Evolutionary conservation across 1,140 invertebrate genomes (phyloP).

Genomic region (Glossosoma conforme): DNA sequence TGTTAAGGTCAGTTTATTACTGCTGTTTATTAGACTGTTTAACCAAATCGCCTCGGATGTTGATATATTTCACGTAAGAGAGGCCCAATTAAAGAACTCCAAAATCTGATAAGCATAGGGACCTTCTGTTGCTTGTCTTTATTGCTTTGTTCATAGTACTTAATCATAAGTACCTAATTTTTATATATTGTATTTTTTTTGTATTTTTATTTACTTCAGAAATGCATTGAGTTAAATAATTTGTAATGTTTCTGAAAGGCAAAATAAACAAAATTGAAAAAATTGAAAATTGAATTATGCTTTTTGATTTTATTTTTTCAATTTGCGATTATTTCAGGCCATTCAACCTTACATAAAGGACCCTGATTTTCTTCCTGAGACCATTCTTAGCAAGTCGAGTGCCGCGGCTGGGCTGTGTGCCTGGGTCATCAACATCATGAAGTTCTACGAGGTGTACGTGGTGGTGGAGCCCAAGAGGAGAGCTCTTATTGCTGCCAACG

Average conservation of each 20-base stretch:
- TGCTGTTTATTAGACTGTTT: no score
- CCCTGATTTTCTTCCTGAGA: slow-evolving; percentile 80
- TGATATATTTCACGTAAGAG: no score
- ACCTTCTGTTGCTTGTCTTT: no score
- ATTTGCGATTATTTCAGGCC: slow-evolving; percentile 17
- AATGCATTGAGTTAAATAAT: not conserved
- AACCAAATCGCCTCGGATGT: no score
- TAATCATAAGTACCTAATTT: no score
- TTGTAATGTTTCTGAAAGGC: not conserved
- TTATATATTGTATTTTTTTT: slow-evolving; percentile 1
- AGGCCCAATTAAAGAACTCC: no score
- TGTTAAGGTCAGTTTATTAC: slow-evolving; percentile 58
- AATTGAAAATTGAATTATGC: not conserved
- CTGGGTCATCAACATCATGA: slow-evolving; percentile 92
- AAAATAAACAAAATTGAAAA: not conserved
- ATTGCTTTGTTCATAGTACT: no score
- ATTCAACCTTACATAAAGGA: slow-evolving; percentile 48
- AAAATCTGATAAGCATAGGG: no score
- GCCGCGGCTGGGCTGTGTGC: slow-evolving; percentile 89
- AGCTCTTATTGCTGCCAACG: slow-evolving; percentile 77
- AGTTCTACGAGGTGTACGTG: slow-evolving; percentile 87
- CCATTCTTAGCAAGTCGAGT: slow-evolving; percentile 78
- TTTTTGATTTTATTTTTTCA: not conserved
- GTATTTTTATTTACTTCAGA: not conserved
- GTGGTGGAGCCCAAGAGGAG: slow-evolving; percentile 87